Conservation (phyloP, 92 coral and sea anemone genomes). For the Epizoanthus illoricatus region DNA sequence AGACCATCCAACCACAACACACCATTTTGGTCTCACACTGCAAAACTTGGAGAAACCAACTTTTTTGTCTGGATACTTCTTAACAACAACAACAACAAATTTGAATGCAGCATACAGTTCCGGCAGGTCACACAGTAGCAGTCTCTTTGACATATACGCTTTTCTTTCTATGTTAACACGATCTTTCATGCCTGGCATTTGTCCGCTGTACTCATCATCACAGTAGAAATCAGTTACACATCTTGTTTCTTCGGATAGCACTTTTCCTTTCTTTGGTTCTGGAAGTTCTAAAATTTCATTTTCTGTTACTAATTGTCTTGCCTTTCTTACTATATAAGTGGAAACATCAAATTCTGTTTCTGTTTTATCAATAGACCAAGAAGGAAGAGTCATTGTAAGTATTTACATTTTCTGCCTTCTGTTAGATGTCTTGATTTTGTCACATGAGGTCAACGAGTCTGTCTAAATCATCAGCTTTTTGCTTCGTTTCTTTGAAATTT, state of each 20-base stretch:
- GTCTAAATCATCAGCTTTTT: conserved; percentile 50
- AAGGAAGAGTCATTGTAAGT: conserved; percentile 45
- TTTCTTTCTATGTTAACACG: conserved; percentile 46
- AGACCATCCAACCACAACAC: conserved; percentile 51
- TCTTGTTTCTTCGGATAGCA: conserved; percentile 48
- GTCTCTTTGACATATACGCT: conserved; percentile 39
- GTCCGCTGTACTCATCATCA: conserved; percentile 45
- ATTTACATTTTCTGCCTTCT: conserved; percentile 44
- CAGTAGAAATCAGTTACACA: conserved; percentile 41
- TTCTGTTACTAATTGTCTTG: conserved; percentile 49
- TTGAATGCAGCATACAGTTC: conserved; percentile 48
- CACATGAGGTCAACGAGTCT: conserved; percentile 45
- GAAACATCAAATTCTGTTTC: conserved; percentile 48
- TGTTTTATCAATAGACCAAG: conserved; percentile 50
- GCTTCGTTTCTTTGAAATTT: conserved; percentile 40
- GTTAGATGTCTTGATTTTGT: conserved; percentile 43
- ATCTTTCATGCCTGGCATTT: conserved; percentile 48
- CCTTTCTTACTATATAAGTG: conserved; percentile 47
- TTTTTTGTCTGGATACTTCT: conserved; percentile 37
- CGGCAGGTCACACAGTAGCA: conserved; percentile 35
- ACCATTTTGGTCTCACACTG: conserved; percentile 59
- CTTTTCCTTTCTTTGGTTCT: conserved; percentile 57
- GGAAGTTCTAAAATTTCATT: conserved; percentile 48
- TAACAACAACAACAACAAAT: too few relatives aligned
- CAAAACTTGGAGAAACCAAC: conserved; percentile 49